A percentile compares a stretch with the other conserved stretches of the same genome.
Conservation (phyloP, 2,113 vertebrate species). For the Strigops habroptila region DNA sequence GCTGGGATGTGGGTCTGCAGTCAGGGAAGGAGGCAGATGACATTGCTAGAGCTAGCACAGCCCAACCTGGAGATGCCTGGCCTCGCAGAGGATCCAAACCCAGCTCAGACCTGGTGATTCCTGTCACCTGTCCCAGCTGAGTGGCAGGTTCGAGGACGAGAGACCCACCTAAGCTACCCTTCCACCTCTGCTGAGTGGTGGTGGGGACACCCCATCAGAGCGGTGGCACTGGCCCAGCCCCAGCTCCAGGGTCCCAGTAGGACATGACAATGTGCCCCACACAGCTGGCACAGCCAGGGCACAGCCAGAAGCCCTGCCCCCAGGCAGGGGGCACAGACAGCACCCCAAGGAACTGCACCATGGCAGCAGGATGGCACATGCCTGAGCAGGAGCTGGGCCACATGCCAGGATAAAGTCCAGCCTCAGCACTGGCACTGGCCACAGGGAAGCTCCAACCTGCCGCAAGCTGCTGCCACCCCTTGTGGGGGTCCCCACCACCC, state of each 20-base stretch:
- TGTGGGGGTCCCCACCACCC: fast-evolving
- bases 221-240: neutral
- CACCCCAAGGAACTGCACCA: neutral
- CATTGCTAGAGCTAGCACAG: neutral
- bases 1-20: neutral
- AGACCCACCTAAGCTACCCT: neutral
- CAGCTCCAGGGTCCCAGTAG: neutral
- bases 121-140: neutral
- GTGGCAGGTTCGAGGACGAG: fast-evolving
- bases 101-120: neutral
- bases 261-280: fast-evolving
- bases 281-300: neutral
- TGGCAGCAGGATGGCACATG: fast-evolving
- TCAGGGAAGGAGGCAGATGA: neutral
- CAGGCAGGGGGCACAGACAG: neutral
- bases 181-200: neutral
- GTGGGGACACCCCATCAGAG: neutral
- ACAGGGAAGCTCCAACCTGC: fast-evolving
- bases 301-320: neutral
- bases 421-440: fast-evolving
- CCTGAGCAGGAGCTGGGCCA: neutral
- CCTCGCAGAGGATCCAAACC: neutral
- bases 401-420: neutral
- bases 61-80: neutral
- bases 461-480: neutral